A percentile compares a stretch with the other conserved stretches of the same genome.
Conservation (phyloP, 2,113 vertebrate species). For the Puntigrus tetrazona region DNA sequence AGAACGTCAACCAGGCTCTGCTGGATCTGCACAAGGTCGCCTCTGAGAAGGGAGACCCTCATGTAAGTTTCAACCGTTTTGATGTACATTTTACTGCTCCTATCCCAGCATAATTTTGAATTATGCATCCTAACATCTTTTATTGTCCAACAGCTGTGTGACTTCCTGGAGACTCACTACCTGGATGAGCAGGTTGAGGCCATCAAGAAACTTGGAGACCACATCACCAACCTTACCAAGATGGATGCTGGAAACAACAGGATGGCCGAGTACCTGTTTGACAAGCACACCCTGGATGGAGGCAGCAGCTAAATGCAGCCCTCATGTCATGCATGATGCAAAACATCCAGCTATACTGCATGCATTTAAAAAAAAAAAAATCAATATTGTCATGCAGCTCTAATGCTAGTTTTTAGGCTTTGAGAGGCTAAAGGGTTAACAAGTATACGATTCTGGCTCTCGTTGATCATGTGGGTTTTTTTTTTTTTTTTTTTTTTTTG, state of each 20-base stretch:
- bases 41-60: conserved; percentile 72
- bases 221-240: conserved; percentile 76
- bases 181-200: conserved; percentile 92
- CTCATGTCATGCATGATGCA: not conserved
- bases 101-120: not conserved
- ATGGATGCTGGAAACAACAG: conserved; percentile 77
- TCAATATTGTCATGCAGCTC: not conserved
- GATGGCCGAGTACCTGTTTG: conserved; percentile 95
- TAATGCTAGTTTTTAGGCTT: not conserved
- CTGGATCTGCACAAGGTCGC: conserved; percentile 82
- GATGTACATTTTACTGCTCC: not conserved
- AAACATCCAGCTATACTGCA: not conserved
- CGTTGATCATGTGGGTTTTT: too few species aligned
- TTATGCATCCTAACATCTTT: not conserved
- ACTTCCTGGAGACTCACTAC: conserved; percentile 94
- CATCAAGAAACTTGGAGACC: conserved; percentile 90
- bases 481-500: too few species aligned
- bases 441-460: too few species aligned
- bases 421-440: not conserved
- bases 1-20: conserved; percentile 81
- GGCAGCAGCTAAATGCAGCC: conserved; percentile 71
- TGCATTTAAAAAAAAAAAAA: not conserved
- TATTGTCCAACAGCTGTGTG: conserved; percentile 66
- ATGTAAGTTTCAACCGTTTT: conserved; percentile 62
- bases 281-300: conserved; percentile 89